Evolutionary conservation across 1,140 invertebrate species (phyloP), one percentile per base, ranked within the genome.

Genomic region (Probaryconus sp.): DNA sequence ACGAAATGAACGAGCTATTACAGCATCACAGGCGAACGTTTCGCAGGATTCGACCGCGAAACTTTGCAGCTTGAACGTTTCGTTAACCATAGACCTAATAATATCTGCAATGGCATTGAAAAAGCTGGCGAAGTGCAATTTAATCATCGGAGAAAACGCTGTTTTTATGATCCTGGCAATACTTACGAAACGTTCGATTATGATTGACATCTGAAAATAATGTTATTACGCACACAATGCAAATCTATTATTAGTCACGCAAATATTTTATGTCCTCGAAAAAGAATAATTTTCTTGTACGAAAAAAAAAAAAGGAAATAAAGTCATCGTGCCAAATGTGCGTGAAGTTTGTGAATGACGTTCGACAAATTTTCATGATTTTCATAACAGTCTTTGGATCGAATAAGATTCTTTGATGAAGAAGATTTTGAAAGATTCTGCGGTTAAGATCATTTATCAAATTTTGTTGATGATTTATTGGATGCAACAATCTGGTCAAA

Each of bases 11-110:
- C 55, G 61, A 53, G 38, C 37, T 72, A 24, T 65, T 72, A 65
- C 69, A 26, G 60, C 61, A 65, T 47, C 53, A 33, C n/a, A 61
- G 9, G 48, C 26, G 37, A 43, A 38, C 17, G 43, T 71, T 64
- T 65, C 63, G 38, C 21, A 24, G 55, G 69, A 65, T 48, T 16
- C 69, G 69, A 65, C 69, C 69, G 69, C 69, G 69, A 72, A 72
- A 72, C 60, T 58, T 18, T 31, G 30, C 28, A 11, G 30, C 21
- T 64, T 45, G 37, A 64, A 58, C 51, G 14, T 55, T 55, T 33
- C 48, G 48, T 70, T 70, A 70, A 70, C 42, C 56, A 63, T 72
- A 72, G 68, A 58, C 68, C 68, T 72, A 37, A 71, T 58, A 42
- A 53, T 51, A 51, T 56, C 43, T 43, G 51, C 51, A 45, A 30